A percentile compares a stretch with the other conserved stretches of the same genome.
Conservation (phyloP, 2,113 vertebrate species). For the Sander vitreus region DNA sequence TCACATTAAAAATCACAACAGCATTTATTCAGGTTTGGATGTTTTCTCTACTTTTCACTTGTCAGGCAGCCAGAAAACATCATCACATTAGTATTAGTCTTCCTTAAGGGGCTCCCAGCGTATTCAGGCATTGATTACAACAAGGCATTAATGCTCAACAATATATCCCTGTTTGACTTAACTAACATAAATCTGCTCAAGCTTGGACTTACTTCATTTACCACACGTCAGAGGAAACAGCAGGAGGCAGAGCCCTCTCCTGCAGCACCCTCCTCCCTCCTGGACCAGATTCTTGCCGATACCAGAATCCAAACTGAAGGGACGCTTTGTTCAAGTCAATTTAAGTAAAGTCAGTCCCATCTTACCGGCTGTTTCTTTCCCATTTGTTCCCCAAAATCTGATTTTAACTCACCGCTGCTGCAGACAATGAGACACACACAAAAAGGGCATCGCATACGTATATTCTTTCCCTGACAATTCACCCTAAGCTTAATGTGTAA, state of each 20-base stretch:
- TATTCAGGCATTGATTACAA: slow-evolving; percentile 55
- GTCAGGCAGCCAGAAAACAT: slow-evolving; percentile 40
- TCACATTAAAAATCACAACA: slow-evolving; percentile 19
- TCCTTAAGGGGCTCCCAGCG: slow-evolving; percentile 20
- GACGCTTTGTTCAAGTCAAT: slow-evolving; percentile 7
- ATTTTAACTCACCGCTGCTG: too few relatives aligned
- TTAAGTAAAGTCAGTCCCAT: neutral
- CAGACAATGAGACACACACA: too few relatives aligned
- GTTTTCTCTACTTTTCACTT: slow-evolving; percentile 5
- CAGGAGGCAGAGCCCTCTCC: slow-evolving; percentile 9
- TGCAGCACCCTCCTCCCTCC: neutral
- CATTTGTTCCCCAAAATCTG: neutral
- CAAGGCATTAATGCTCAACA: slow-evolving; percentile 38
- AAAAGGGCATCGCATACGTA: too few relatives aligned
- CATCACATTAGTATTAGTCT: slow-evolving; percentile 26
- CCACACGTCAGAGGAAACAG: slow-evolving; percentile 8
- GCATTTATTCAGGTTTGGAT: slow-evolving; percentile 14
- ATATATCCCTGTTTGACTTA: slow-evolving; percentile 49
- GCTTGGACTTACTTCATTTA: slow-evolving; percentile 30
- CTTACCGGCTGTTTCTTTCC: neutral
- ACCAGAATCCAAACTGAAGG: slow-evolving; percentile 26
- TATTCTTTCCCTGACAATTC: neutral
- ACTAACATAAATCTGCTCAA: slow-evolving; percentile 34
- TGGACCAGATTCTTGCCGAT: neutral
- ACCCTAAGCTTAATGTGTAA: too few relatives aligned